Conservation (phyloP, 2,113 vertebrate species). For the Otocyon megalotis region DNA sequence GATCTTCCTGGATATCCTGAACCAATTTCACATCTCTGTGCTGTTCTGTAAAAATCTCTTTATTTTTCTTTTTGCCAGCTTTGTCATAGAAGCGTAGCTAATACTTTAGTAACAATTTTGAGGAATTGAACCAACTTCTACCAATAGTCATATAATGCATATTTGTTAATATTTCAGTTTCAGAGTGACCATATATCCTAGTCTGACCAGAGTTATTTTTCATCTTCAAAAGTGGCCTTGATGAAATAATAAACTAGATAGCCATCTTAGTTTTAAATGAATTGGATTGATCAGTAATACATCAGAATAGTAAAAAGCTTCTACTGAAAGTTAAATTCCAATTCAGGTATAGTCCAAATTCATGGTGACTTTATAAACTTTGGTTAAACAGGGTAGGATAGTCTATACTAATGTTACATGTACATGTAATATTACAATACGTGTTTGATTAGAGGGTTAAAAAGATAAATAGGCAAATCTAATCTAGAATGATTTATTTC, state of each 20-base stretch:
- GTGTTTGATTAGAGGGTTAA: slow-evolving; percentile 40
- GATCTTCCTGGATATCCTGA: neutral
- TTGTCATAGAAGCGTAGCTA: neutral
- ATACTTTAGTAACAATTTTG: neutral
- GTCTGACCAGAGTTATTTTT: neutral
- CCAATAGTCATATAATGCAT: neutral
- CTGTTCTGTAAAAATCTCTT: neutral
- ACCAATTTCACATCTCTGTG: neutral
- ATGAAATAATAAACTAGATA: slow-evolving; percentile 29
- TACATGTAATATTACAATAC: neutral
- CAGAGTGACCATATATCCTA: neutral
- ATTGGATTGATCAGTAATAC: slow-evolving; percentile 3
- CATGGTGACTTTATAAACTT: neutral
- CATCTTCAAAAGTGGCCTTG: neutral
- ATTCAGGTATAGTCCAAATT: slow-evolving; percentile 22
- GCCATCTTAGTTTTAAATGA: neutral
- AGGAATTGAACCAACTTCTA: neutral
- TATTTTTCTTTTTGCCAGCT: neutral
- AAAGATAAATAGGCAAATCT: slow-evolving; percentile 55
- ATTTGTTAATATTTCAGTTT: neutral
- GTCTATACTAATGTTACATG: neutral
- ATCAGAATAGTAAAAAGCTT: slow-evolving; percentile 19
- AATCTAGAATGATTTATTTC: slow-evolving; percentile 65
- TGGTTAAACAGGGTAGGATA: neutral
- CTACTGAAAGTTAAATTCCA: slow-evolving; percentile 15